Evolutionary conservation across 2,113 vertebrate species (phyloP).

Genomic region (Callipepla californica): DNA sequence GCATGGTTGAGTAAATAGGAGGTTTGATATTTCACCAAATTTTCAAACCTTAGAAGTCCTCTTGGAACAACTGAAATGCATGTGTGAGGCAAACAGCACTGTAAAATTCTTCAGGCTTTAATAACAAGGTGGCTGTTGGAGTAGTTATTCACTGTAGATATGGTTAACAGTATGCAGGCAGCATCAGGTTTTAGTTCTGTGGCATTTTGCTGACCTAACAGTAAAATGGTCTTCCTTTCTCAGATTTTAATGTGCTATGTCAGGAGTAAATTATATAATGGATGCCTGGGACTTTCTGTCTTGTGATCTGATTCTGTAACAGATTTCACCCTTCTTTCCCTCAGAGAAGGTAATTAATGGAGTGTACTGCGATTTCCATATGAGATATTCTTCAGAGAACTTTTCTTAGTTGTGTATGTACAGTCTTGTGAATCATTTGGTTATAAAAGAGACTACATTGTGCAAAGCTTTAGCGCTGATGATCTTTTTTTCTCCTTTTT

Average conservation of each 20-base stretch:
- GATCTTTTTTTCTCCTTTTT: background rate
- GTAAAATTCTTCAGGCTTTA: constrained; percentile 8
- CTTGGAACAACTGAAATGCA: background rate
- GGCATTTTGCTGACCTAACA: constrained; percentile 81
- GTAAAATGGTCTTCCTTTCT: constrained; percentile 75
- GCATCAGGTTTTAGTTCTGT: constrained; percentile 63
- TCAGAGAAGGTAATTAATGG: constrained; percentile 82
- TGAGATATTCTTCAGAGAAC: constrained; percentile 61
- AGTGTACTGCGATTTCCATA: constrained; percentile 74
- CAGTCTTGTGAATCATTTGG: constrained; percentile 27
- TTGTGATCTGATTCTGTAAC: constrained; percentile 80
- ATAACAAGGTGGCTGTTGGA: background rate
- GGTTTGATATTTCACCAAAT: constrained; percentile 55
- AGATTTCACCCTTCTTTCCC: constrained; percentile 76
- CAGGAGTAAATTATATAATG: constrained; percentile 81
- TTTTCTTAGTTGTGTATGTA: constrained; percentile 51
- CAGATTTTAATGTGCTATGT: constrained; percentile 82
- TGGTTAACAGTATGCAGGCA: constrained; percentile 65
- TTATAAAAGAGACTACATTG: background rate
- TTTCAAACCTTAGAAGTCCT: background rate
- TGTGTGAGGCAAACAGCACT: background rate
- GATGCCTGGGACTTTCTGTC: constrained; percentile 76
- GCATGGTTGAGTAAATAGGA: background rate
- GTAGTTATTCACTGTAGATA: constrained; percentile 43
- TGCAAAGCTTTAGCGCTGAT: background rate